Base-by-base conservation (phyloP, 2,113 vertebrate genomes). In the Lipotes vexillifer region DNA sequence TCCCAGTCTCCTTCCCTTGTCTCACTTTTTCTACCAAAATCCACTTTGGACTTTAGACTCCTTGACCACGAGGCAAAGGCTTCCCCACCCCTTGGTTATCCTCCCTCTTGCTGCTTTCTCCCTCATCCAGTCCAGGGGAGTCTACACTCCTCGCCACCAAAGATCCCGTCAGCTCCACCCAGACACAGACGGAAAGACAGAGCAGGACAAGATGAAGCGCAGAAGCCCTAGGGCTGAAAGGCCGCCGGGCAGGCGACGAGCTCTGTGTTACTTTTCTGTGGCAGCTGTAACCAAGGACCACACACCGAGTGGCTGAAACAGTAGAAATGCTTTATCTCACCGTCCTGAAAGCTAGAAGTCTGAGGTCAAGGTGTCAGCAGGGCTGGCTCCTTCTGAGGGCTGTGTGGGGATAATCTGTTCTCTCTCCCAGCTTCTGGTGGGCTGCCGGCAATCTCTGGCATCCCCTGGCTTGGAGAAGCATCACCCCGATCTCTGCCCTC, bases 1-100 rank as follows among this genome's bases (percentile, higher is more conserved):
- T 0, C 14, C 29, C 23, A 10, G 8, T 1, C 25, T 5, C 11
- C 46, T 33, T 20, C 5, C 55, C 44, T 23, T n/a, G 44, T 61
- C 55, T 25, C 52, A 52, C n/a, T 17, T 80, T 92, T 75, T 49
- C 90, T 52, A 38, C 38, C 44, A 77, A 57, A 72, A 44, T 36
- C 36, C 41, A 75, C 31, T 59, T 4, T 49, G 31, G 65, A 23
- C 68, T 41, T 59, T 46, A 3, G 74, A 44, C 33, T 38, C 69
- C 10, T n/a, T 55, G 65, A 23, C 83, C 59, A 75, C 3, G 18
- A 25, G 17, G 57, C 31, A 41, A 46, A 80, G 0, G 1, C 44
- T 18, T 12, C 41, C 5, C 1, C 25, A 5, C 21, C 2, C 6
- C n/a, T 4, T 13, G 20, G 57, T 2, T 4, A 18, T 17, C 31